phyloP scores from a whole-genome alignment of 2,113 vertebrate species.

The Hydropotes inermis region DNA sequence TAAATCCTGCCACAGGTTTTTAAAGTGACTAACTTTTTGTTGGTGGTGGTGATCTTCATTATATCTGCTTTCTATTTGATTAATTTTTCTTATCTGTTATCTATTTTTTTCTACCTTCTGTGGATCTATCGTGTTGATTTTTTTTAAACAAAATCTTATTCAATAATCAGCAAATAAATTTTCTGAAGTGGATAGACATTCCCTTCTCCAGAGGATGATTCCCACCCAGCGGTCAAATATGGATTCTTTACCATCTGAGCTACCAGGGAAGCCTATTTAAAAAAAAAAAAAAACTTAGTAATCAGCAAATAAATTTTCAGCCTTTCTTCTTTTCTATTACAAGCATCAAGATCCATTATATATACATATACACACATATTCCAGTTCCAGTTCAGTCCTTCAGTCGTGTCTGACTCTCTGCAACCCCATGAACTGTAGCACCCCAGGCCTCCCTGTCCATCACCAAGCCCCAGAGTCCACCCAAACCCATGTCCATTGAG shows the following conservation, averaged over 20 bases:
- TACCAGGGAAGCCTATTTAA: neutral
- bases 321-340: neutral
- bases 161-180: neutral
- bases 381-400: neutral
- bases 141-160: neutral
- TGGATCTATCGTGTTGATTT: neutral
- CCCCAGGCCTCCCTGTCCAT: neutral
- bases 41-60: neutral
- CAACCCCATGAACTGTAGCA: fast-evolving
- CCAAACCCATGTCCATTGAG: neutral
- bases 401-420: neutral
- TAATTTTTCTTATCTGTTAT: neutral
- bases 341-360: neutral
- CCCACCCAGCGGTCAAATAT: neutral
- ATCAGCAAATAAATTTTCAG: neutral
- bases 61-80: neutral
- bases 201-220: neutral
- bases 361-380: neutral
- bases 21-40: neutral
- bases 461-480: fast-evolving
- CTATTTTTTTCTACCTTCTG: neutral
- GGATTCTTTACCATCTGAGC: neutral
- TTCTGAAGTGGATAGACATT: neutral
- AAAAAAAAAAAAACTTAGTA: neutral
- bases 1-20: neutral